Percentiles rank a stretch among this genome's conserved stretches.
Conservation (phyloP, 2,797 vertebrate genomes). For the Lagocephalus sceleratus region DNA sequence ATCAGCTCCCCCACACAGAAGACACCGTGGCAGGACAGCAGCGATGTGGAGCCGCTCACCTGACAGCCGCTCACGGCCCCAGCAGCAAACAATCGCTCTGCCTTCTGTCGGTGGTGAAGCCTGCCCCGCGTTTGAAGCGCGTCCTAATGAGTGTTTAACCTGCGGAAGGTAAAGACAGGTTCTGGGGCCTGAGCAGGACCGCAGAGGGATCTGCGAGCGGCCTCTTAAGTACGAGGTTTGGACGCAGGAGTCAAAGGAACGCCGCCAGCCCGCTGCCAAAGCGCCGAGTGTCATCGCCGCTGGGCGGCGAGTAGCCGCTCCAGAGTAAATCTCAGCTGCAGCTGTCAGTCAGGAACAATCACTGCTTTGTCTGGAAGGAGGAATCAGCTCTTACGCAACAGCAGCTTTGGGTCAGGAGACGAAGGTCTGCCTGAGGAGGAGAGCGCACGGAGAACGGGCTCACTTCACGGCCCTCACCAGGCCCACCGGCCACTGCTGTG, state of each 20-base stretch:
- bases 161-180: conserved; percentile 32
- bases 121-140: conserved; percentile 21
- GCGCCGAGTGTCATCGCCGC: conserved; percentile 8
- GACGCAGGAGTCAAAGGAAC: conserved; percentile 25
- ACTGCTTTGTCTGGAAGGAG: not conserved
- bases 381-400: too few species aligned
- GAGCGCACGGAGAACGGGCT: too few species aligned
- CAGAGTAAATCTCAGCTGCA: not conserved
- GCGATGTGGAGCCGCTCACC: conserved; percentile 34
- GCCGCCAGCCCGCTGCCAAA: too few species aligned
- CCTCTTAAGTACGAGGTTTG: conserved; percentile 33
- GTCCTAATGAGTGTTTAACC: conserved; percentile 29
- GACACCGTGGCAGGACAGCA: conserved; percentile 29
- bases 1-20: conserved; percentile 40
- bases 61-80: conserved; percentile 30
- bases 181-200: conserved; percentile 30
- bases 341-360: not conserved
- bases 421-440: too few species aligned
- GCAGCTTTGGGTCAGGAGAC: too few species aligned
- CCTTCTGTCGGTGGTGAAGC: conserved; percentile 25
- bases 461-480: too few species aligned
- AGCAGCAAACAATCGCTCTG: conserved; percentile 43
- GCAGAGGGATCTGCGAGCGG: conserved; percentile 20
- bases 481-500: too few species aligned
- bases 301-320: not conserved